phyloP scores from a whole-genome alignment of 2,797 vertebrate species.

The Acipenser oxyrinchus region DNA sequence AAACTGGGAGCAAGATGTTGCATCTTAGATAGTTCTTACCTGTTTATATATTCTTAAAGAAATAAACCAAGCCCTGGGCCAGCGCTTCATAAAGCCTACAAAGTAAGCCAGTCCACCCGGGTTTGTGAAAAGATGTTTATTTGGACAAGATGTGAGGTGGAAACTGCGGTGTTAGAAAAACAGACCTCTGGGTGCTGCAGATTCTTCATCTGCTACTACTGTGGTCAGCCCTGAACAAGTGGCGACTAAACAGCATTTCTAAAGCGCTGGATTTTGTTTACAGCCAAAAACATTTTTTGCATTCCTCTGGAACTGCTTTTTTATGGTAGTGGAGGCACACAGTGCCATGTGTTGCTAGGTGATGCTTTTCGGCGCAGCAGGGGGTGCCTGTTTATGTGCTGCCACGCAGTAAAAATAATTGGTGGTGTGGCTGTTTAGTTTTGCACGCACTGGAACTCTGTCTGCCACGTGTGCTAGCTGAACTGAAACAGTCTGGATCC shows the following conservation, averaged over 20 bases:
- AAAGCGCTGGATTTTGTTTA: neutral
- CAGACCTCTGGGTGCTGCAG: too few species aligned
- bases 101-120: too few species aligned
- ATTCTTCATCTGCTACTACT: too few species aligned
- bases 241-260: neutral
- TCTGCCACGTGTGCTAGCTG: conserved; percentile 15
- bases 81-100: too few species aligned
- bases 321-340: conserved; percentile 26
- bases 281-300: conserved; percentile 26
- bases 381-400: conserved; percentile 23
- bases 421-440: conserved; percentile 30
- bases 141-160: too few species aligned
- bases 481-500: neutral
- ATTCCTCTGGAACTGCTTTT: conserved; percentile 33
- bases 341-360: conserved; percentile 19
- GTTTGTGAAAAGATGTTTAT: too few species aligned
- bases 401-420: conserved; percentile 35
- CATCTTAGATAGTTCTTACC: too few species aligned
- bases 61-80: too few species aligned
- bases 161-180: too few species aligned
- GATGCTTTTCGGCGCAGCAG: conserved; percentile 5
- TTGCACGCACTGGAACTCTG: conserved; percentile 25
- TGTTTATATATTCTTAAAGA: too few species aligned
- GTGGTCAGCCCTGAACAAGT: too few species aligned
- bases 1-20: too few species aligned